Conservation (phyloP, 2,797 vertebrate species). For the Chelidonichthys spinosus region DNA sequence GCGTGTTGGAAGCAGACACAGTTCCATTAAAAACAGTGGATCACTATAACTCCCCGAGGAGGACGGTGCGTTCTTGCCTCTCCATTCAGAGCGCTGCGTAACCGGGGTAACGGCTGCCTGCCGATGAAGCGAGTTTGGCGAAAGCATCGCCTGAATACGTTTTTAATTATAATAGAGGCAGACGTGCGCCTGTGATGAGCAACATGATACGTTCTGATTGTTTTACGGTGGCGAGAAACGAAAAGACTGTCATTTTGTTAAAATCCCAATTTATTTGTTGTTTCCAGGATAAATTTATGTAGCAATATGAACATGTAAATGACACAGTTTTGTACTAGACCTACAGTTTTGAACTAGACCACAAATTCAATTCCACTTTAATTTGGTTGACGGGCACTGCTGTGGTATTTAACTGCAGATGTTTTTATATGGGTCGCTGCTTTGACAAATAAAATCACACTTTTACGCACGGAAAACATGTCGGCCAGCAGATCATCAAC, state of each 20-base stretch:
- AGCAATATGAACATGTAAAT: neutral
- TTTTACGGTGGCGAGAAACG: neutral
- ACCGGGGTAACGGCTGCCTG: neutral
- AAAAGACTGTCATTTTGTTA: neutral
- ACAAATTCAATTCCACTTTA: neutral
- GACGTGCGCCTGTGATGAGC: neutral
- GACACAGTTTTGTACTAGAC: neutral
- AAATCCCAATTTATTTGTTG: neutral
- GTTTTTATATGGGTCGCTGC: neutral
- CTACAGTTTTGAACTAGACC: too few relatives aligned
- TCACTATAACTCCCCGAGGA: slow-evolving; percentile 8
- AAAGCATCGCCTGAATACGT: neutral
- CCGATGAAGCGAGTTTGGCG: neutral
- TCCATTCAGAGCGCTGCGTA: slow-evolving; percentile 1
- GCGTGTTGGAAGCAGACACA: neutral
- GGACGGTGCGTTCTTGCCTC: neutral
- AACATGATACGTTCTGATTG: neutral
- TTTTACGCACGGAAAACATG: neutral
- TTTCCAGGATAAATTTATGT: neutral
- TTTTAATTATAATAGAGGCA: slow-evolving; percentile 10
- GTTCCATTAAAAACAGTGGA: neutral
- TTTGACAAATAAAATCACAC: neutral
- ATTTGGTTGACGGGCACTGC: neutral
- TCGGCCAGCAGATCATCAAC: neutral
- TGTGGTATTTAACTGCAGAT: too few relatives aligned